Base-by-base conservation (phyloP, 2,888 invertebrate species). In the Glaucopsyche alexis region DNA sequence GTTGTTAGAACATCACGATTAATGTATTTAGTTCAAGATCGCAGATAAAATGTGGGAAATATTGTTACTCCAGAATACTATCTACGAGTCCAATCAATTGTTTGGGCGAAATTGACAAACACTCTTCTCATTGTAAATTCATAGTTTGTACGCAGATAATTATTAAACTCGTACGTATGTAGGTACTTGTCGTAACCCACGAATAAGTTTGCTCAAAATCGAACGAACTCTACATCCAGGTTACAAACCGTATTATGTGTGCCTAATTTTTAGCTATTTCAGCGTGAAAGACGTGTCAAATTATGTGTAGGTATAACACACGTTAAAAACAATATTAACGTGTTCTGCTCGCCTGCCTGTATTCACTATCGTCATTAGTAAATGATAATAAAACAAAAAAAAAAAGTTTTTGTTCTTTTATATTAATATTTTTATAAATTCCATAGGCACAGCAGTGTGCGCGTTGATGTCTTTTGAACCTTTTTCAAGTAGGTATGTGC, bases 11-110 rank as follows among this genome's bases (percentile, higher is more conserved):
- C 60, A 60, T 60, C 29, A 60, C 29, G 60, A 60, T 60, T 60
- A 38, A 60, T 60, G 60, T 38, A 60, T 60, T 60, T 38, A 60
- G 60, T 60, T 60, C 60, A 60, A 60, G 60, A 60, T 38, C 60
- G 13, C 13, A 13, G 60, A 60, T 55, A 16, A 16, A 55, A 29
- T 60, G 60, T 60, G 55, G 19, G 55, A 60, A 60, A 60, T 29
- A 14, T 42, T 55, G 55, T 60, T 60, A 60, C 29, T 60, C 60
- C 29, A 60, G 29, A 60, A 60, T 7, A 16, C 19, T 60, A 60
- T 60, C 29, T 60, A 13, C 2, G 60, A 2, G 13, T 47, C 11
- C 8, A 47, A 47, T 29, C 29, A 5, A 60, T 38, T 60, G 60
- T 60, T 60, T 60, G 29, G 55, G 14, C 14, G n/a, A 16, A 60